A percentile compares a stretch with the other conserved stretches of the same genome.
Evolutionary conservation across 2,888 invertebrate genomes (phyloP).

Genomic region (Cristatella mucedo): DNA sequence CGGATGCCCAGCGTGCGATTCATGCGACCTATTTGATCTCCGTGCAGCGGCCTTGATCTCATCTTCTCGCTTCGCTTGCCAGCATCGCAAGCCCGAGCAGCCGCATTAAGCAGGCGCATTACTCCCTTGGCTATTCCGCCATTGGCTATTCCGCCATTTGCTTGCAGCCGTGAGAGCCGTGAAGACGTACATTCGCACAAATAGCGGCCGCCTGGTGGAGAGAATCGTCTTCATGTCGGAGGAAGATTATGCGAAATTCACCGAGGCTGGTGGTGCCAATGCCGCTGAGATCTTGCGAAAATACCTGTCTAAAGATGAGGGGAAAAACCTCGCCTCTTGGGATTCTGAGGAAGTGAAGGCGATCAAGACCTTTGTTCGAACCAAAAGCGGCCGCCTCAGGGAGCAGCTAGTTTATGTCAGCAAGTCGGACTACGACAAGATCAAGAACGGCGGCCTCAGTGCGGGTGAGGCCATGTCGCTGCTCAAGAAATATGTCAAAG

Average conservation of each 20-base stretch:
- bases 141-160: too few relatives aligned
- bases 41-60: too few relatives aligned
- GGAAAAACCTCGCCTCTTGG: conserved; percentile 27
- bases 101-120: too few relatives aligned
- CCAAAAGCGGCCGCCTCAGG: conserved; percentile 32
- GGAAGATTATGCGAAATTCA: conserved; percentile 17
- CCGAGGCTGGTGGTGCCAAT: conserved; percentile 14
- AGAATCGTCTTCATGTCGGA: conserved; percentile 17
- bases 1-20: background rate
- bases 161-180: conserved; percentile 16
- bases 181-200: conserved; percentile 21
- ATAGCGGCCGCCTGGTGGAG: conserved; percentile 18
- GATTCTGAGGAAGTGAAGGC: conserved; percentile 32
- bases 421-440: conserved; percentile 31
- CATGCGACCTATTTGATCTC: background rate
- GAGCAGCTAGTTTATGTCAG: conserved; percentile 30
- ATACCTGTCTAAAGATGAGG: conserved; percentile 31
- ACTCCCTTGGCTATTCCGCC: too few relatives aligned
- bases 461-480: conserved; percentile 14
- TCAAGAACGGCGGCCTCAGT: conserved; percentile 26
- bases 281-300: conserved; percentile 17
- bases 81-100: too few relatives aligned
- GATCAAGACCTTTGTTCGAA: conserved; percentile 32
- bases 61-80: too few relatives aligned
- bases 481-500: conserved; percentile 24